Percentiles rank a stretch among this genome's conserved stretches.
Evolutionary conservation across 2,797 vertebrate species (phyloP).

Genomic region (Semaprochilodus insignis): DNA sequence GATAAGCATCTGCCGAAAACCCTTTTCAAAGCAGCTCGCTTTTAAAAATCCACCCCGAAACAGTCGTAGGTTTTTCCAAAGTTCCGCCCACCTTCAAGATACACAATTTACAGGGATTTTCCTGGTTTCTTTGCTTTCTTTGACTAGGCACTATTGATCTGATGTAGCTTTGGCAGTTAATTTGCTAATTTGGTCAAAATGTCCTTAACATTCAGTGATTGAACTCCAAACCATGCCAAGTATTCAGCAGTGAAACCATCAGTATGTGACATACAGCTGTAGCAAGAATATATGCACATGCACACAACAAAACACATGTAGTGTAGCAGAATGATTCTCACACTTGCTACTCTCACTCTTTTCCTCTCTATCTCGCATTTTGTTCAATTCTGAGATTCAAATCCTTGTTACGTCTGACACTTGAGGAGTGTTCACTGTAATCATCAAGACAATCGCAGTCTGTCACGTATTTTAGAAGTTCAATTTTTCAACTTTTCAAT

Average conservation of each 20-base stretch:
- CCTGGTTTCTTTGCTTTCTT: no score
- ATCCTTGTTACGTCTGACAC: not conserved
- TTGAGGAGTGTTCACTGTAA: not conserved
- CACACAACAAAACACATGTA: not conserved
- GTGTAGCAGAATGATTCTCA: not conserved
- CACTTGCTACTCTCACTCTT: not conserved
- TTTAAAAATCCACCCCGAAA: no score
- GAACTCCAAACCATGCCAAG: not conserved
- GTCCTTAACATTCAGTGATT: no score
- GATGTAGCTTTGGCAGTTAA: no score
- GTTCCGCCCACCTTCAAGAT: no score
- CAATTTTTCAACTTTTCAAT: conserved; percentile 30
- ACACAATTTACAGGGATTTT: no score
- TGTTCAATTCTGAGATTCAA: not conserved
- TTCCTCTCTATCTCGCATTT: not conserved
- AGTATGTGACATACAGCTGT: not conserved
- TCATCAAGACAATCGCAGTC: not conserved
- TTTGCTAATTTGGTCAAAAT: no score
- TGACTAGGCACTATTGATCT: no score
- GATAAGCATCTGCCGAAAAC: no score
- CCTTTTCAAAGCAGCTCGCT: no score
- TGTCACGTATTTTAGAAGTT: conserved; percentile 7
- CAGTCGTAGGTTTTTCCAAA: no score
- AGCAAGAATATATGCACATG: not conserved
- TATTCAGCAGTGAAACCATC: not conserved